Conservation (phyloP, 2,113 vertebrate species). For the Brevimyrus niger region DNA sequence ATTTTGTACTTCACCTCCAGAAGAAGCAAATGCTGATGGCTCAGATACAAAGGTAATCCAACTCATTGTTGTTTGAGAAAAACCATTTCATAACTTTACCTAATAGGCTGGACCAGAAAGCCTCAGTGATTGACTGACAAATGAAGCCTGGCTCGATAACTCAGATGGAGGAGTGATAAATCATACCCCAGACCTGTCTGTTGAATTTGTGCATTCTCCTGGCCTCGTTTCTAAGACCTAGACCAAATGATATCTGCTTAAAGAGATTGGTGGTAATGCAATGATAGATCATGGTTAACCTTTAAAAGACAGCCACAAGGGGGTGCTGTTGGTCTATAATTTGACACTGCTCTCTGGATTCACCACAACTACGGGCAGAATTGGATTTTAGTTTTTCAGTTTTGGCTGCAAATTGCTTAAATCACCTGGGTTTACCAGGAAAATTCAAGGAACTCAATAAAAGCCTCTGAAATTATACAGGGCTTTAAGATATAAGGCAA, state of each 20-base stretch:
- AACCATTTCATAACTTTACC: neutral
- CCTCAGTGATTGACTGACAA: neutral
- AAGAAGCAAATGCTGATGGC: neutral
- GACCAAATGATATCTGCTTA: neutral
- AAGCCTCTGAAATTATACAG: neutral
- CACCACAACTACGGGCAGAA: neutral
- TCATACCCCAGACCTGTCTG: neutral
- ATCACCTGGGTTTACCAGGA: neutral
- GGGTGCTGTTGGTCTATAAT: neutral
- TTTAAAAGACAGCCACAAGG: neutral
- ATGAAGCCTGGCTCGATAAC: neutral
- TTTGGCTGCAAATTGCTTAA: neutral
- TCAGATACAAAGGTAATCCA: neutral
- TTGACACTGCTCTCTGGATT: neutral
- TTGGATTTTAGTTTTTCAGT: neutral
- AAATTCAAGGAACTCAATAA: neutral
- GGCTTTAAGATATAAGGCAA: neutral
- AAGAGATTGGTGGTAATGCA: neutral
- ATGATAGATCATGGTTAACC: neutral
- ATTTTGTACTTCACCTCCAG: neutral
- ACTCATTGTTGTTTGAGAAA: neutral
- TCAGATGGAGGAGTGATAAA: neutral
- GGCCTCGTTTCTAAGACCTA: neutral
- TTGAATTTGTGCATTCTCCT: neutral
- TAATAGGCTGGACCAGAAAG: neutral